Base-by-base conservation (phyloP, 2,888 invertebrate species). In the Hymenopus coronatus region DNA sequence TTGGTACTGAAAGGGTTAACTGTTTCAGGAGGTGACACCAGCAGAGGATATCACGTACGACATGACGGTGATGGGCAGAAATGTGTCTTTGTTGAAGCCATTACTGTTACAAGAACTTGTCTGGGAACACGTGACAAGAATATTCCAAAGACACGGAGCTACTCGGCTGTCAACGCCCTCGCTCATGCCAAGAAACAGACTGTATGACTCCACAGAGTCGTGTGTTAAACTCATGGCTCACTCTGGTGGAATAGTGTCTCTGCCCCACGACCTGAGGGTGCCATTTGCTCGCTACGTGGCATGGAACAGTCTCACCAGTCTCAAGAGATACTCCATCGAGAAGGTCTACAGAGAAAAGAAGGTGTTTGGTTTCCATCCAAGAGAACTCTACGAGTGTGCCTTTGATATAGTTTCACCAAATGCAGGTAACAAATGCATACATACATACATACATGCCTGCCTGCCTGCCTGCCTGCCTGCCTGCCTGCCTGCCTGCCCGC, bases 331-430 rank as follows among this genome's bases (percentile, higher is more conserved):
- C 93, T 95, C 97, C 1, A 96, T 99, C 9, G 98, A 97, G 91
- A 95, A 97, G 88, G 98, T 99, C 1, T 99, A 96, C 92, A 94
- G 98, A 89, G 97, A 98, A 92, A 96, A 96, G 91, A 96, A 96
- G 91, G 93, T 94, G 12, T 93, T 93, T 90, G 97, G 98, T 0
- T 96, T 97, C 91, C 98, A 98, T 93, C 99, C 99, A 0, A 95
- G 96, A 90, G 98, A 99, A 93, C 95, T 97, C 28, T 96, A 96
- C 89, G 98, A 98, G 93, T 98, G 98, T 93, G 97, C 98, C 2
- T 98, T 98, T 93, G 99, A 99, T 93, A 97, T 99, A 90, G 96
- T 99, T 54, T 96, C 97, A 7, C 96, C 97, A 3, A 95, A 94
- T 90, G 94, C 95, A 89, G 96, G 96, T 94, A 92, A 91, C 91